These are phyloP conservation scores for Ectemnius lituratus DNA, from an alignment of 2,888 invertebrate genomes.

Conservation along the genomic window DNA sequence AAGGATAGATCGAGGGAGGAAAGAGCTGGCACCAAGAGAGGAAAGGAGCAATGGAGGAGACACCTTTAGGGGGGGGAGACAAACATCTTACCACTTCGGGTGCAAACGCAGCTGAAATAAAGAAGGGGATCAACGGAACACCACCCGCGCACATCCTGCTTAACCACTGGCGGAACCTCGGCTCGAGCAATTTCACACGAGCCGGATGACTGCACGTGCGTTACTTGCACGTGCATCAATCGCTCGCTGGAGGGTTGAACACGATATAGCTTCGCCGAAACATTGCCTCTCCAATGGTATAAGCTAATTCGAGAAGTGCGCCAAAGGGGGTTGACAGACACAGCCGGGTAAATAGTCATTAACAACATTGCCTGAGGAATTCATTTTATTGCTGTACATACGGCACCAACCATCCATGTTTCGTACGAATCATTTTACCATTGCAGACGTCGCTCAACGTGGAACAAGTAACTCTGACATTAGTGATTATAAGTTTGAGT, in stretches of 20 bases:
- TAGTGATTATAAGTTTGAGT: no score
- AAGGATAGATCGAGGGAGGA: slow-evolving; percentile 37
- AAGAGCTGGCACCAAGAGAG: background rate
- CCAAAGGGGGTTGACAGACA: no score
- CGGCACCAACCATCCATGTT: no score
- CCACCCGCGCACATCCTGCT: slow-evolving; percentile 68
- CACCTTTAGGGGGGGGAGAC: slow-evolving; percentile 47
- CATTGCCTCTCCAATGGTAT: slow-evolving; percentile 8
- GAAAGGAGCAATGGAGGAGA: slow-evolving; percentile 11
- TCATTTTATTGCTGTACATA: no score
- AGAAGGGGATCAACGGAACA: slow-evolving; percentile 47
- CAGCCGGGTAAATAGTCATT: no score
- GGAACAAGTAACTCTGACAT: no score
- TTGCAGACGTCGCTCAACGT: no score
- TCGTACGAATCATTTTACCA: no score
- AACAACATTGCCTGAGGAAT: no score
- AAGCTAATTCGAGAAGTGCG: no score
- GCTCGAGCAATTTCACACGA: slow-evolving; percentile 63
- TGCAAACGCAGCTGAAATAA: slow-evolving; percentile 41
- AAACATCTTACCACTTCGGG: slow-evolving; percentile 32
- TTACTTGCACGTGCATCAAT: slow-evolving; percentile 37
- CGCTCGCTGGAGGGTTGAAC: slow-evolving; percentile 19
- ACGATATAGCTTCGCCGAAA: slow-evolving; percentile 22
- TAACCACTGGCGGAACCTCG: slow-evolving; percentile 63
- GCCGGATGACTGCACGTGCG: slow-evolving; percentile 43